These are phyloP conservation scores for Araneus ventricosus DNA, from an alignment of 1,140 invertebrate genomes.

Conservation along the genomic window DNA sequence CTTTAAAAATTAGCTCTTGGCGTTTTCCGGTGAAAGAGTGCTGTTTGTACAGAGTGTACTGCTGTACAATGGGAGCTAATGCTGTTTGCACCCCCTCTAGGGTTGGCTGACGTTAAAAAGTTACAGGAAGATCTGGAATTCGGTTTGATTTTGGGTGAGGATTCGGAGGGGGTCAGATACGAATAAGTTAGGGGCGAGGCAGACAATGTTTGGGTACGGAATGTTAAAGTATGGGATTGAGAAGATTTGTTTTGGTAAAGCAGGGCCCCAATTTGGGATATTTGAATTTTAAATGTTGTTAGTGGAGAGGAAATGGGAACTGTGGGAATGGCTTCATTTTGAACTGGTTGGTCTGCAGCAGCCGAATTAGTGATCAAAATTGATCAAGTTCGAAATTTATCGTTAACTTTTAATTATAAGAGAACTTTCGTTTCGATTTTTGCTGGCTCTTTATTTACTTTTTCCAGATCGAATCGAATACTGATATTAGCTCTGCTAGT, in stretches of 20 bases:
- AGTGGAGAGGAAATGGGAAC: background rate
- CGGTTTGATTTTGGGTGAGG: background rate
- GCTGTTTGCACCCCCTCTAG: constrained; percentile 2
- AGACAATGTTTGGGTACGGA: too few species aligned
- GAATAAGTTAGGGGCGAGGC: background rate
- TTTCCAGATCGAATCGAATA: too few species aligned
- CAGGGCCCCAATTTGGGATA: background rate
- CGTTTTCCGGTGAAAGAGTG: background rate
- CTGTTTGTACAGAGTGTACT: background rate
- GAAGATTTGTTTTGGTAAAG: constrained; percentile 17
- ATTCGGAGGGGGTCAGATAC: background rate
- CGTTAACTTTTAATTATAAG: too few species aligned
- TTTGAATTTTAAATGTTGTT: constrained; percentile 35
- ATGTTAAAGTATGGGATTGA: background rate
- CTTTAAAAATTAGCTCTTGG: constrained; percentile 41
- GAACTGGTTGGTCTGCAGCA: too few species aligned
- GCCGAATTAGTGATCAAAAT: too few species aligned
- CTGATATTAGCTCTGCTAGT: too few species aligned
- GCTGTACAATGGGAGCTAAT: background rate
- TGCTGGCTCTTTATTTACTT: too few species aligned
- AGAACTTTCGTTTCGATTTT: too few species aligned
- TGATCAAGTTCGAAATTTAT: too few species aligned
- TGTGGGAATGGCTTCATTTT: background rate
- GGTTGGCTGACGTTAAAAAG: background rate
- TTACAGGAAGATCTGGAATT: background rate